A percentile compares a stretch with the other conserved stretches of the same genome.
These are phyloP conservation scores for Lagopus leucura DNA, from an alignment of 2,113 vertebrate genomes.

Conservation along the genomic window DNA sequence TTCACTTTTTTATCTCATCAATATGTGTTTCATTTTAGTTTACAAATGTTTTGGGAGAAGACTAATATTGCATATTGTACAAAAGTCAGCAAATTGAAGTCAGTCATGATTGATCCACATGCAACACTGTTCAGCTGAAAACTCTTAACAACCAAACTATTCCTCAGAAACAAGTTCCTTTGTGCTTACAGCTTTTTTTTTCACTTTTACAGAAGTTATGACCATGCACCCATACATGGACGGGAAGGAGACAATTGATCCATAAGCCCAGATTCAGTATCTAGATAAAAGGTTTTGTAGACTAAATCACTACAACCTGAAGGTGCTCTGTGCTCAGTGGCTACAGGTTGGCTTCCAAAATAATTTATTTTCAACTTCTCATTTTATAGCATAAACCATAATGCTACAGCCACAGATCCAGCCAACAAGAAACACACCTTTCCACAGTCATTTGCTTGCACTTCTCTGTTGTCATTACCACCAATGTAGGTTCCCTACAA, in stretches of 20 bases:
- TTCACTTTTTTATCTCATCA: not conserved
- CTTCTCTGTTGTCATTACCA: not conserved
- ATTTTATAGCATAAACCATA: not conserved
- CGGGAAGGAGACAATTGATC: not conserved
- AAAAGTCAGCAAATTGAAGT: not conserved
- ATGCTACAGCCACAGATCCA: not conserved
- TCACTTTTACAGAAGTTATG: not conserved
- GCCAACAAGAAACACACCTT: not conserved
- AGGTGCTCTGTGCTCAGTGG: not conserved
- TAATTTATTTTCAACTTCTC: not conserved
- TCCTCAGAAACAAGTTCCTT: not conserved
- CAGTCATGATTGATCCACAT: not conserved
- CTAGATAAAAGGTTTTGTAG: not conserved
- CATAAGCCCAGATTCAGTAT: not conserved
- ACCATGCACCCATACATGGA: not conserved
- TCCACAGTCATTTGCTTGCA: not conserved
- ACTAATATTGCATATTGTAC: not conserved
- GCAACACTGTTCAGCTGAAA: not conserved
- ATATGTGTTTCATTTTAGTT: not conserved
- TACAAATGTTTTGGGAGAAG: not conserved
- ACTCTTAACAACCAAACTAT: not conserved
- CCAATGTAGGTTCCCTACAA: not conserved
- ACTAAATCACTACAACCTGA: not conserved
- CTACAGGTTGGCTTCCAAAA: not conserved
- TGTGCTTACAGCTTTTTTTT: not conserved